Percentiles rank a stretch among this genome's conserved stretches.
These are phyloP conservation scores for Dipodomys spectabilis DNA, from an alignment of 2,113 vertebrate genomes.

Conservation along the genomic window DNA sequence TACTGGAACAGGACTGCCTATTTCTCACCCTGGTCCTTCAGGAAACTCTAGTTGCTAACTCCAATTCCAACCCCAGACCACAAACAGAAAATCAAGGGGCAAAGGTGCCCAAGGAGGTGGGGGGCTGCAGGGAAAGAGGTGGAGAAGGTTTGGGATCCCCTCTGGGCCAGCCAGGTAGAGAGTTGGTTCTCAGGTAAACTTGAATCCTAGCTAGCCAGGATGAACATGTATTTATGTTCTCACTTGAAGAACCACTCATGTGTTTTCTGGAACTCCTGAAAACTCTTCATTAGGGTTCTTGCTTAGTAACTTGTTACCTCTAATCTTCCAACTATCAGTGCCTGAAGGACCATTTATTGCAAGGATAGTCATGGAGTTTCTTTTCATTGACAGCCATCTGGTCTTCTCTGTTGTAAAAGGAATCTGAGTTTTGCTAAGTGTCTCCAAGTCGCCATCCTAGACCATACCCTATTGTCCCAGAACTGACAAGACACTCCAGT, in stretches of 20 bases:
- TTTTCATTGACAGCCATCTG: not conserved
- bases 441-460: not conserved
- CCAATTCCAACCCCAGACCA: not conserved
- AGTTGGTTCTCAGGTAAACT: slow-evolving; percentile 13
- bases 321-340: not conserved
- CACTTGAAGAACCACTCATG: not conserved
- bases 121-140: not conserved
- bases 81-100: not conserved
- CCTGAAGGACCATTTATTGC: no score
- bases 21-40: not conserved
- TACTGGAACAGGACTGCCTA: not conserved
- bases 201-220: not conserved
- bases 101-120: no score
- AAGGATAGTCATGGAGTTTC: not conserved
- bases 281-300: not conserved
- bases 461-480: not conserved
- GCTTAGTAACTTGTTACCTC: not conserved
- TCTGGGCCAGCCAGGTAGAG: not conserved
- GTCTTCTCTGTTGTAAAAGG: not conserved
- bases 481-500: not conserved
- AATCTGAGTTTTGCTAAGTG: not conserved
- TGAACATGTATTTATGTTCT: not conserved
- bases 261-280: not conserved
- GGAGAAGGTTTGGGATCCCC: not conserved
- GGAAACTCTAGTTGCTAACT: not conserved